Conservation (phyloP, 2,797 vertebrate genomes). For the Coccyzus lansbergi region DNA sequence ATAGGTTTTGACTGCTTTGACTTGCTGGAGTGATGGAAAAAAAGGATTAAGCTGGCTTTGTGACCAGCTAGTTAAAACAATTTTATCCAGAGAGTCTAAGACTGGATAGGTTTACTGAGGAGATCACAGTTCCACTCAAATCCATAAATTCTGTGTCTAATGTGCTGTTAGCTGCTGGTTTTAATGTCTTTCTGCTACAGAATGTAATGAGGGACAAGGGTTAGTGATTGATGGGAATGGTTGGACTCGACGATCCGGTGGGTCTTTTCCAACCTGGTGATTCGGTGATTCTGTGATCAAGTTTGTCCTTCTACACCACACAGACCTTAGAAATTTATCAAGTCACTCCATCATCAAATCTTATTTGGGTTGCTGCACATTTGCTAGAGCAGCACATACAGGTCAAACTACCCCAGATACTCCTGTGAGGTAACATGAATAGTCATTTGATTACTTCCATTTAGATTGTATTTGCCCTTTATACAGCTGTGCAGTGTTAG, state of each 20-base stretch:
- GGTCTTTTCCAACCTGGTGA: too few species aligned
- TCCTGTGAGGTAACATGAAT: background rate
- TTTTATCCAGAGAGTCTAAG: background rate
- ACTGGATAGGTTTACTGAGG: background rate
- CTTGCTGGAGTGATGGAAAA: background rate
- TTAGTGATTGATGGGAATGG: too few species aligned
- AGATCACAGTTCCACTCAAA: background rate
- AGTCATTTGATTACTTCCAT: background rate
- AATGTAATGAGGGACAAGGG: accelerated
- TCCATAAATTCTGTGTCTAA: background rate
- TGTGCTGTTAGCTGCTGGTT: background rate
- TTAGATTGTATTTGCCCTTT: background rate
- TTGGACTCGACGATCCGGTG: too few species aligned
- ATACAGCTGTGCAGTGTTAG: background rate
- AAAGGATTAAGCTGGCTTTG: background rate
- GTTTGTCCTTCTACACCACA: background rate
- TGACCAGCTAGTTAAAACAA: background rate
- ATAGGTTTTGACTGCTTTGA: background rate
- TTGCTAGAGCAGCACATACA: background rate
- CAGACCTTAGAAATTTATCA: background rate
- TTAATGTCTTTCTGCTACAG: background rate
- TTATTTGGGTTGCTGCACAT: background rate
- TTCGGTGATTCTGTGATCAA: too few species aligned
- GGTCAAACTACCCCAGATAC: background rate
- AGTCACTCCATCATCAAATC: background rate